Evolutionary conservation across 2,888 invertebrate species (phyloP).

Genomic region (Melanophora roralis): DNA sequence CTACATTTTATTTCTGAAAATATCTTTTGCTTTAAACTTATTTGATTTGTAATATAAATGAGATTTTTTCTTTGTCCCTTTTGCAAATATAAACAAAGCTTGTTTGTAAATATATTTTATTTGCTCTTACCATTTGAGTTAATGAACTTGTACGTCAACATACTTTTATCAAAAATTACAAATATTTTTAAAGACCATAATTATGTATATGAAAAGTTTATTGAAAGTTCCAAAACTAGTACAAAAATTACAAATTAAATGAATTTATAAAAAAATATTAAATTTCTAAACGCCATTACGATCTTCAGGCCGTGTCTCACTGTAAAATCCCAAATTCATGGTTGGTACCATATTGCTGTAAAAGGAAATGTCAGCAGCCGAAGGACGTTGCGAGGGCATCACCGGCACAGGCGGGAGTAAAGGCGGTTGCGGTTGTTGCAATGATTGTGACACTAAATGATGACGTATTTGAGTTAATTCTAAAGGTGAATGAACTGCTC

Average conservation of each 20-base stretch:
- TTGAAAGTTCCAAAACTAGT: not conserved
- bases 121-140: no score
- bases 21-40: no score
- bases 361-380: slow-evolving; percentile 70
- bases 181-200: not conserved
- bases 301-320: slow-evolving; percentile 75
- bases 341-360: slow-evolving; percentile 74
- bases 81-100: no score
- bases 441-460: slow-evolving; percentile 29
- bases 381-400: slow-evolving; percentile 61
- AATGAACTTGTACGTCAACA: no score
- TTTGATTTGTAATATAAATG: no score
- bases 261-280: not conserved
- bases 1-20: no score
- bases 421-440: slow-evolving; percentile 49
- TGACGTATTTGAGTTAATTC: slow-evolving; percentile 37
- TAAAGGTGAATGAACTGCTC: slow-evolving; percentile 33
- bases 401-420: slow-evolving; percentile 36
- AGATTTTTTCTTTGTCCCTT: no score
- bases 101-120: no score
- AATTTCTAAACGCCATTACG: slow-evolving; percentile 63
- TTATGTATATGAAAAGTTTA: not conserved
- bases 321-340: slow-evolving; percentile 75
- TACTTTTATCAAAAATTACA: no score
- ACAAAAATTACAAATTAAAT: not conserved